Evolutionary conservation across 2,797 vertebrate genomes (phyloP), one percentile per base, ranked within the genome.

Genomic region (Cynodonichthys magdalenae): DNA sequence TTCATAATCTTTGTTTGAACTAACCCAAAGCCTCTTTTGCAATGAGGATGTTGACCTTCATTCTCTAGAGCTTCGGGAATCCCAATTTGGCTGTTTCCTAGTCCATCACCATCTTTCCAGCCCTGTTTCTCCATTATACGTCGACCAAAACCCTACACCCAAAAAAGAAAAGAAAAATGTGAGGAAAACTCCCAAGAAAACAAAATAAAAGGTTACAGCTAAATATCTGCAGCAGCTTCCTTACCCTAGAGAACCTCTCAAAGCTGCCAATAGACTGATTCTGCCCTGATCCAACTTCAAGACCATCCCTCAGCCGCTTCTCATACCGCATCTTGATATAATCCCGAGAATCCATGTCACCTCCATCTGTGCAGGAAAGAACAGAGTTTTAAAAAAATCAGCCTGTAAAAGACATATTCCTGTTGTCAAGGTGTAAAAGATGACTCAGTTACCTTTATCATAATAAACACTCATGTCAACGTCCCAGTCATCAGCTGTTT

Each of bases 391-490:
- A 71, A 15, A n/a, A 61, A 55, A 67, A 68, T 36, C 14, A 34
- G 9, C 47, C 7, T 10, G 46, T 18, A 58, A 49, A 28, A 41
- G 6, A 53, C 51, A 57, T 24, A 2, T 29, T 50, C 0, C 1
- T 3, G 39, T 48, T 1, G 1, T 56, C 3, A 1, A 66, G 1
- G 4, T 19, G 8, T 12, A n/a, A 17, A 41, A 29, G 1, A 42
- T 67, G 41, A 14, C 5, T 53, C 0, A 7, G 0, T 52, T 95
- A 97, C 96, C 96, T 96, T 86, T 92, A 69, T 98, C 95, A 4
- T 99, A 99, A 91, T 99, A 99, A 74, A 96, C 86, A 19, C 96
- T 96, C 97, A 98, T 97, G 86, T 99, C 98, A 66, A 99, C 96
- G 1, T 99, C 98, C 98, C 97, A 99, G 88, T 99, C 97, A 0